A percentile compares a stretch with the other conserved stretches of the same genome.
Conservation (phyloP, 2,113 vertebrate genomes). For the Rynchops niger region DNA sequence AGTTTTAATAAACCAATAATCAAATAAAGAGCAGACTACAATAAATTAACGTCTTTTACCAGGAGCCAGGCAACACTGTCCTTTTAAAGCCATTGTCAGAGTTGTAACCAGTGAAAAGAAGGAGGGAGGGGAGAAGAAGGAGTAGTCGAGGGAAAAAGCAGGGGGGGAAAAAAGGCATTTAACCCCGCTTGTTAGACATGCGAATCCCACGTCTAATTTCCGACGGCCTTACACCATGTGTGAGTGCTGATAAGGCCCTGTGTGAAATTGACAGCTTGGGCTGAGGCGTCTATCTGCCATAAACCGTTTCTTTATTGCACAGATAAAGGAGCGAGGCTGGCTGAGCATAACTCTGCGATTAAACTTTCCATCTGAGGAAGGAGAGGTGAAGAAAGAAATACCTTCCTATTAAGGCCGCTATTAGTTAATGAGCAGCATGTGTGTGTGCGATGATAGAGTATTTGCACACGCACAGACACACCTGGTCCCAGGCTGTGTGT, state of each 20-base stretch:
- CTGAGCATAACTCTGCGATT: conserved; percentile 38
- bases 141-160: not conserved
- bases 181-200: conserved; percentile 61
- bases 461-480: not conserved
- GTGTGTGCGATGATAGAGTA: not conserved
- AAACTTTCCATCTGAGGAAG: not conserved
- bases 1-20: conserved; percentile 68
- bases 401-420: not conserved
- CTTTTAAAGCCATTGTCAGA: conserved; percentile 1
- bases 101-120: not conserved
- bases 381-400: conserved; percentile 1
- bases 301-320: conserved; percentile 39
- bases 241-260: conserved; percentile 65
- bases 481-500: not conserved
- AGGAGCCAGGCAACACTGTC: not conserved
- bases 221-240: conserved; percentile 47
- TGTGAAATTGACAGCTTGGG: conserved; percentile 63
- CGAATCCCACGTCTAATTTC: conserved; percentile 23
- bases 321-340: conserved; percentile 56
- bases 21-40: conserved; percentile 63
- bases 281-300: conserved; percentile 6
- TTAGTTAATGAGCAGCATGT: conserved; percentile 16
- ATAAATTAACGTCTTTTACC: conserved; percentile 35
- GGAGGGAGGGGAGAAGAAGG: not conserved
- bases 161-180: not conserved